Evolutionary conservation across 2,113 vertebrate species (phyloP).

Genomic region (Oenanthe melanoleuca): DNA sequence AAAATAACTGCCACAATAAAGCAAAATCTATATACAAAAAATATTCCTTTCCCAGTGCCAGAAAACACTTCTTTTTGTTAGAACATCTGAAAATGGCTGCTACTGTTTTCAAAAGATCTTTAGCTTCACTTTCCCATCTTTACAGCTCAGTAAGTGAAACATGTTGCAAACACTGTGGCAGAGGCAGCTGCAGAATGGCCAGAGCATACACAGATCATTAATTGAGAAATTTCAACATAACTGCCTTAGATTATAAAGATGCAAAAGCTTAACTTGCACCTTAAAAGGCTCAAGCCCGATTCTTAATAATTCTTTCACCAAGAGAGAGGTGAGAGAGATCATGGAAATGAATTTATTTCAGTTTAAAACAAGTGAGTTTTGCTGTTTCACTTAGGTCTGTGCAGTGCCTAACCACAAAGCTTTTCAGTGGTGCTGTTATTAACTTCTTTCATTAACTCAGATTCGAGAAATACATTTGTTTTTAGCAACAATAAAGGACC

Average conservation of each 20-base stretch:
- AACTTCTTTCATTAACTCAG: conserved; percentile 77
- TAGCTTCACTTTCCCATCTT: conserved; percentile 27
- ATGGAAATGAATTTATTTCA: conserved; percentile 26
- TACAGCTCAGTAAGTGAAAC: conserved; percentile 51
- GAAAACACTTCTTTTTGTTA: conserved; percentile 41
- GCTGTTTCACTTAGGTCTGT: not conserved
- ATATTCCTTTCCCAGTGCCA: not conserved
- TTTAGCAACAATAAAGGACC: conserved; percentile 71
- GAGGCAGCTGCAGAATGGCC: conserved; percentile 51
- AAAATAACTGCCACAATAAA: conserved; percentile 39
- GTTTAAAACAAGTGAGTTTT: conserved; percentile 26
- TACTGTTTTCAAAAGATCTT: conserved; percentile 43
- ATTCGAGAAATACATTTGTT: conserved; percentile 68
- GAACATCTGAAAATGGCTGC: conserved; percentile 56
- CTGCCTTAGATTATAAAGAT: conserved; percentile 8
- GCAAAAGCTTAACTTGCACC: conserved; percentile 30
- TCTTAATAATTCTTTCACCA: conserved; percentile 40
- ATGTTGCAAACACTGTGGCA: conserved; percentile 47
- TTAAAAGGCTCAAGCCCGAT: not conserved
- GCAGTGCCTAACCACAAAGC: conserved; percentile 50
- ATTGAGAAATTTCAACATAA: conserved; percentile 3
- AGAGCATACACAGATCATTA: conserved; percentile 5
- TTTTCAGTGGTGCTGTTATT: conserved; percentile 52
- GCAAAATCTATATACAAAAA: not conserved
- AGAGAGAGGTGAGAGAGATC: conserved; percentile 13